These are phyloP conservation scores for Butorides virescens DNA, from an alignment of 2,113 vertebrate species.

Conservation along the genomic window DNA sequence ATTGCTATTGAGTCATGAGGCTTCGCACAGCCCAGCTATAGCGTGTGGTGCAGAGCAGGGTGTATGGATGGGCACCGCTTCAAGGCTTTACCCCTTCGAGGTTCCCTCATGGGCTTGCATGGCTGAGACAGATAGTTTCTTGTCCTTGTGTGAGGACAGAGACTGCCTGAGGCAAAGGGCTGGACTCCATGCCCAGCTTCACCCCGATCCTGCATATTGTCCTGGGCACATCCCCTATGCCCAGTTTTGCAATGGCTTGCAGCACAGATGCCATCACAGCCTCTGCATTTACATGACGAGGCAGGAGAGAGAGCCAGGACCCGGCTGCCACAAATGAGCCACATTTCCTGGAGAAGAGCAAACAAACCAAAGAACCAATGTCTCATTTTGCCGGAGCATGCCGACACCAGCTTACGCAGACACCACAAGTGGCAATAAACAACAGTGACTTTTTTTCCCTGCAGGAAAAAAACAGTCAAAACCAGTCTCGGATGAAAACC, in stretches of 20 bases:
- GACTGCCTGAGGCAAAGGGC: background rate
- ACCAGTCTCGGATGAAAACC: background rate
- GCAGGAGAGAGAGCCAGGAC: background rate
- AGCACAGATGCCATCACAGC: background rate
- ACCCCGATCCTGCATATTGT: accelerated
- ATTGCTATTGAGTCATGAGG: accelerated
- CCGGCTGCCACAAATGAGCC: background rate
- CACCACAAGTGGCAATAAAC: background rate
- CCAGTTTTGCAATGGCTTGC: background rate
- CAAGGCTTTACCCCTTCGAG: background rate
- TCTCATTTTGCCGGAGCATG: background rate
- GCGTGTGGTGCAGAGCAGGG: background rate
- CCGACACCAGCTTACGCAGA: background rate
- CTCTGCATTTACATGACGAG: background rate
- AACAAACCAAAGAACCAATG: background rate
- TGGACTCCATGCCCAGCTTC: background rate
- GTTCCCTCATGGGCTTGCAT: background rate
- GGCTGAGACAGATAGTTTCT: background rate
- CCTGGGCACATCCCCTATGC: background rate
- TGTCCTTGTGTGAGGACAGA: background rate
- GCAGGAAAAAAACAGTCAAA: background rate
- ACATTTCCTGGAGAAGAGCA: conserved; percentile 9
- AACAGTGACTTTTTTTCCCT: background rate
- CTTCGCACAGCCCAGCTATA: background rate
- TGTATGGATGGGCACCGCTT: background rate